phyloP scores from a whole-genome alignment of 2,888 invertebrate genomes.

The Tetramorium bicarinatum region DNA sequence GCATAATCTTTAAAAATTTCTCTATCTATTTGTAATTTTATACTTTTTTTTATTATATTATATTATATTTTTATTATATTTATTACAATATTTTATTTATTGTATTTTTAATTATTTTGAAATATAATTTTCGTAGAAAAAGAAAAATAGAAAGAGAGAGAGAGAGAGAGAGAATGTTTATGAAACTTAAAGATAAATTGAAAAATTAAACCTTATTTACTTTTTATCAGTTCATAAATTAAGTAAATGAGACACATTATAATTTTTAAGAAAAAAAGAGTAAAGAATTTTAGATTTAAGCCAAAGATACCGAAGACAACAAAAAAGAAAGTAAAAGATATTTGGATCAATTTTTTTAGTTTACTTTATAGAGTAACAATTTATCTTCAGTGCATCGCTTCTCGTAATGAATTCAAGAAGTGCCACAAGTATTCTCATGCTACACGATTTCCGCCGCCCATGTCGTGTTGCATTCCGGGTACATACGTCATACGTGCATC shows the following conservation, averaged over 20 bases:
- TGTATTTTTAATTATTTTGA: not conserved
- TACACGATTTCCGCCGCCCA: slow-evolving; percentile 46
- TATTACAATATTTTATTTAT: too few relatives aligned
- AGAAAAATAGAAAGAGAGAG: too few relatives aligned
- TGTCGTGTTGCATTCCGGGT: slow-evolving; percentile 48
- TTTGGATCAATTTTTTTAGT: not conserved
- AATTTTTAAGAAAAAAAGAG: not conserved
- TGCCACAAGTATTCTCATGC: not conserved
- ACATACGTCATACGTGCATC: slow-evolving; percentile 48
- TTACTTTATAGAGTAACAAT: not conserved
- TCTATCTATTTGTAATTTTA: not conserved
- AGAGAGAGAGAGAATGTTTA: too few relatives aligned
- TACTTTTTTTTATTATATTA: too few relatives aligned
- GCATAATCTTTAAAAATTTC: not conserved
- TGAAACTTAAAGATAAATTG: not conserved
- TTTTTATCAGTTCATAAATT: not conserved
- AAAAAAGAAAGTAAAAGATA: not conserved
- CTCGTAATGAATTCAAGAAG: slow-evolving; percentile 25
- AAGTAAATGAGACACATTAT: not conserved
- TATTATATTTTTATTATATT: too few relatives aligned
- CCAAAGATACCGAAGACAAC: not conserved
- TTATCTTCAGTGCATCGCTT: not conserved
- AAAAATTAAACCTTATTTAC: not conserved
- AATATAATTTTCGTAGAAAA: not conserved
- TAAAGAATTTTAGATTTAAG: not conserved